Evolutionary conservation across 2,888 invertebrate genomes (phyloP).

Genomic region (Bombylius discolor): DNA sequence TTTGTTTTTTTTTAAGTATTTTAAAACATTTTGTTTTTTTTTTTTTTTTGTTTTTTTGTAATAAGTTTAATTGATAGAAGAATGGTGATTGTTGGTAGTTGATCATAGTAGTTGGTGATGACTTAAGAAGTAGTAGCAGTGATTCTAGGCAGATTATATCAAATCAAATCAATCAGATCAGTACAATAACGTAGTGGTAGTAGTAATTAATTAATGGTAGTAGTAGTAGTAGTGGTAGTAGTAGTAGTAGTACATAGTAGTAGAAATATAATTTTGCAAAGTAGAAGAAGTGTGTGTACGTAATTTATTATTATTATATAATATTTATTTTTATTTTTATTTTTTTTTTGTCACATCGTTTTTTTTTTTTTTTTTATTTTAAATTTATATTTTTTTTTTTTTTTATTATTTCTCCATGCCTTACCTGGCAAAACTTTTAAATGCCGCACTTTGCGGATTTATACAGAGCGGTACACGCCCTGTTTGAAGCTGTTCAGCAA

Average conservation of each 20-base stretch:
- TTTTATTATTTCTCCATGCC: slow-evolving; percentile 30
- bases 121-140: no score
- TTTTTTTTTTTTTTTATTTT: background rate
- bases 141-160: no score
- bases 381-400: background rate
- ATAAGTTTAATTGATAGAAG: no score
- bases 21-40: no score
- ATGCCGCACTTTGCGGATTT: slow-evolving; percentile 99
- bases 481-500: slow-evolving; percentile 90
- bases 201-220: slow-evolving; percentile 10
- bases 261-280: slow-evolving; percentile 7
- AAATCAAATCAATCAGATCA: no score
- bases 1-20: no score
- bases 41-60: no score
- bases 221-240: slow-evolving; percentile 33
- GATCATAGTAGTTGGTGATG: no score
- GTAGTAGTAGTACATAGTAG: slow-evolving; percentile 5
- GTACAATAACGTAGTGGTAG: background rate
- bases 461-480: slow-evolving; percentile 97
- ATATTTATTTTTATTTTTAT: slow-evolving; percentile 5
- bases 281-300: slow-evolving; percentile 1
- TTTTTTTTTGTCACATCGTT: slow-evolving; percentile 1
- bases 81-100: no score
- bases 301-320: background rate
- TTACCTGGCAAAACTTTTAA: slow-evolving; percentile 99